Percentiles rank a stretch among this genome's conserved stretches.
phyloP scores from a whole-genome alignment of 2,113 vertebrate species.

The Toxotes jaculatrix region DNA sequence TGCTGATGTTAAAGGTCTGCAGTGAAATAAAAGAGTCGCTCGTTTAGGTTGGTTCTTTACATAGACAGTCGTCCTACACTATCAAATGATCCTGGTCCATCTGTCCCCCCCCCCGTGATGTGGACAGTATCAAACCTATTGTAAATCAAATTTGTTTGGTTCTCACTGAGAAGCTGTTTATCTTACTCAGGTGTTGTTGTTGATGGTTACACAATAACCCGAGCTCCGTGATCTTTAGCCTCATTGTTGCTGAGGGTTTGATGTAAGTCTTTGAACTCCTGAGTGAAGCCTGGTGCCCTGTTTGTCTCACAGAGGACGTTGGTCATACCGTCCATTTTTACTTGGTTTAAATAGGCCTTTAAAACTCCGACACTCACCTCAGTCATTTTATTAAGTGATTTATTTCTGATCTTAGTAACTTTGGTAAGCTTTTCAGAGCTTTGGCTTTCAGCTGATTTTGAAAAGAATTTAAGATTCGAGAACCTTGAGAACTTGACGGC shows the following conservation, averaged over 20 bases:
- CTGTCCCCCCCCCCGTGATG: too few relatives aligned
- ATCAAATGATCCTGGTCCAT: not conserved
- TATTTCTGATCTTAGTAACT: not conserved
- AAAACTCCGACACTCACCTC: not conserved
- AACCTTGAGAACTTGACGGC: not conserved
- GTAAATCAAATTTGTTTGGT: too few relatives aligned
- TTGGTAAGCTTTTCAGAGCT: constrained; percentile 30
- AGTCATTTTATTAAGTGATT: not conserved
- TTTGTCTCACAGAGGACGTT: not conserved
- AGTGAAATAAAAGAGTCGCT: not conserved
- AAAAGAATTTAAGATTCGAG: constrained; percentile 18
- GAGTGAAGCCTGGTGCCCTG: too few relatives aligned
- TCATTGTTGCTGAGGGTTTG: too few relatives aligned
- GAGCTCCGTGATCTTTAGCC: too few relatives aligned
- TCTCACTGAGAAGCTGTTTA: too few relatives aligned
- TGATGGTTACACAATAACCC: too few relatives aligned
- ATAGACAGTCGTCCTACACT: not conserved
- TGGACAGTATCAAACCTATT: too few relatives aligned
- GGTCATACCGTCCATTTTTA: too few relatives aligned
- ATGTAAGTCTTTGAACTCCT: too few relatives aligned
- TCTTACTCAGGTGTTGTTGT: too few relatives aligned
- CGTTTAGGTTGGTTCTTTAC: not conserved
- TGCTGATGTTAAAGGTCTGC: not conserved
- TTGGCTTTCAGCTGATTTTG: constrained; percentile 23
- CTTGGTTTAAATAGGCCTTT: not conserved